Evolutionary conservation across 2,797 vertebrate species (phyloP).

Genomic region (Acipenser transmontanus): DNA sequence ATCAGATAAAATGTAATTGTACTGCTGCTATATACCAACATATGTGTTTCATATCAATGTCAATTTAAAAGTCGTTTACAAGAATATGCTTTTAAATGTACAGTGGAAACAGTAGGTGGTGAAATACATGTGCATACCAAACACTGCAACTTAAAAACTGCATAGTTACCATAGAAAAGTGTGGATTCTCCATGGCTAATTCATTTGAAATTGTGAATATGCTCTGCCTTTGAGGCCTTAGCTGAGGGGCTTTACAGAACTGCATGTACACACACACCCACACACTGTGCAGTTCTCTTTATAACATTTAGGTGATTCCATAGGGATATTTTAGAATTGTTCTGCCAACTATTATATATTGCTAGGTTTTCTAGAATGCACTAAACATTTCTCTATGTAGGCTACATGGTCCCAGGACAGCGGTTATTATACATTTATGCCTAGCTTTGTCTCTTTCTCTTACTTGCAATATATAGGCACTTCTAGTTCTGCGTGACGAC

Average conservation of each 20-base stretch:
- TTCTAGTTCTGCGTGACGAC: background rate
- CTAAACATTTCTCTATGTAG: background rate
- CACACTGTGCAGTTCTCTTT: background rate
- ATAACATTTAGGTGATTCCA: constrained; percentile 6
- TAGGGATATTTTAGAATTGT: background rate
- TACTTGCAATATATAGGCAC: background rate
- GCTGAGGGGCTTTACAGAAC: background rate
- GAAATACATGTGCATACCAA: no score
- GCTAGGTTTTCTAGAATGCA: constrained; percentile 4
- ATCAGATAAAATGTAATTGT: no score
- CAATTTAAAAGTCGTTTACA: no score
- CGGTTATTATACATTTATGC: constrained; percentile 5
- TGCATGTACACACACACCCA: background rate
- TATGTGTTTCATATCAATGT: no score
- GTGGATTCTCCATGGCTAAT: background rate
- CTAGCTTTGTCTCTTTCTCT: background rate
- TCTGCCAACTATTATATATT: constrained; percentile 5
- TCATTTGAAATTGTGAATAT: constrained; percentile 2
- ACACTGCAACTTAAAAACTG: background rate
- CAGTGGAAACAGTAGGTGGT: no score
- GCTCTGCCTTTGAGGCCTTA: background rate
- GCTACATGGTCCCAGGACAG: constrained; percentile 1
- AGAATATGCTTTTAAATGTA: no score
- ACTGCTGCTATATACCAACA: no score
- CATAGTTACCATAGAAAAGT: constrained; percentile 5